Evolutionary conservation across 2,113 vertebrate genomes (phyloP), one percentile per base, ranked within the genome.

Genomic region (Chaetops frenatus): DNA sequence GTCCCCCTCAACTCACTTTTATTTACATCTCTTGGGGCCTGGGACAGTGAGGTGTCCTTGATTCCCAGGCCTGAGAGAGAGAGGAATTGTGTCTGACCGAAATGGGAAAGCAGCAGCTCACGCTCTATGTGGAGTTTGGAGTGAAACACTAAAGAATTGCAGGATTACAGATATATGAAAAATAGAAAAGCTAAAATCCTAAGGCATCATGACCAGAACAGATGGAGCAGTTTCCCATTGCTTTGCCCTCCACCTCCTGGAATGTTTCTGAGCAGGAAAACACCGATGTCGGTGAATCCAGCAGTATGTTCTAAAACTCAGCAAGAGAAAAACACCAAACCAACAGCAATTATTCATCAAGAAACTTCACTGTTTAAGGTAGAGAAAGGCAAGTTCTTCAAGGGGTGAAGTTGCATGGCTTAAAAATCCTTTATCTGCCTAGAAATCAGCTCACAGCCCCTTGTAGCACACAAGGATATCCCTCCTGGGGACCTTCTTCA

Each of bases 171-270:
- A 65, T 9, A 36, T 1, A 65, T 44, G 3, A 35, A 44, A 19
- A 44, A 20, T 7, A 45, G 15, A 24, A 64, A 65, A 54, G 7
- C 15, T 54, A 19, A 65, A 35, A 44, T 19, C 11, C 19, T 1
- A 19, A 24, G 21, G 20, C 10, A 6, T 29, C 25, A 12, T 54
- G 50, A 25, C 18, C 19, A 56, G 45, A 50, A 44, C 22, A 35
- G 21, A 31, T 10, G 27, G 1, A 58, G 12, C 8, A 14, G 8
- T 58, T 84, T 81, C 14, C 53, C 25, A 28, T 3, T 4, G 29
- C 9, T 50, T 71, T 4, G 3, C 8, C 15, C 33, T 74, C 74
- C 1, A 4, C 31, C 1, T 1, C 4, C 15, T 42, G 29, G 31
- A 73, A 73, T 2, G 1, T n/a, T 91, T 92, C 47, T 40, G 47